A percentile compares a stretch with the other conserved stretches of the same genome.
Evolutionary conservation across 2,113 vertebrate genomes (phyloP).

Genomic region (Natator depressus): DNA sequence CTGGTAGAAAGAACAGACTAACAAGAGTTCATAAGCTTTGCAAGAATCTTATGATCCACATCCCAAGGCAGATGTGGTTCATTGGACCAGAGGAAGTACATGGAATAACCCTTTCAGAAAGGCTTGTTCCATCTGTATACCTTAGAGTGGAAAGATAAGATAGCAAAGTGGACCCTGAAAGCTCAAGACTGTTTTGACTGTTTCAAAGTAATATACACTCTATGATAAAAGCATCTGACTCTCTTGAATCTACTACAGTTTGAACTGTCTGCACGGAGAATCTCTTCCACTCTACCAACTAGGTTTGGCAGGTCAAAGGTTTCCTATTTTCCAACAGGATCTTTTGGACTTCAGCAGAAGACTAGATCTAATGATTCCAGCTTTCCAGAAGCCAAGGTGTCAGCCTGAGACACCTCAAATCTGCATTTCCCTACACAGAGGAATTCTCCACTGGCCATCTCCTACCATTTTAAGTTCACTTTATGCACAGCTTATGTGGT

Average conservation of each 20-base stretch:
- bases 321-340: background rate
- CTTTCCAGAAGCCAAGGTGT: background rate
- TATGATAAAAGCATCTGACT: background rate
- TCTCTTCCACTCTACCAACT: background rate
- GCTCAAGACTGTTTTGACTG: background rate
- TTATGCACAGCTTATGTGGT: background rate
- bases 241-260: background rate
- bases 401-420: background rate
- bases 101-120: background rate
- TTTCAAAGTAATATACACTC: background rate
- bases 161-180: background rate
- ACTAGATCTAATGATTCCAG: background rate
- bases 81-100: background rate
- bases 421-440: background rate
- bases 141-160: background rate
- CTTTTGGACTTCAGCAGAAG: background rate
- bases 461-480: background rate
- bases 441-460: background rate
- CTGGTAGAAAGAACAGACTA: background rate
- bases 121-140: background rate
- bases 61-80: background rate
- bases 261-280: background rate
- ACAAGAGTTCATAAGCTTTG: background rate
- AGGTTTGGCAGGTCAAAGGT: background rate
- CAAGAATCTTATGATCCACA: background rate